These are phyloP conservation scores for Prochilodus magdalenae DNA, from an alignment of 2,113 vertebrate genomes.

Conservation along the genomic window DNA sequence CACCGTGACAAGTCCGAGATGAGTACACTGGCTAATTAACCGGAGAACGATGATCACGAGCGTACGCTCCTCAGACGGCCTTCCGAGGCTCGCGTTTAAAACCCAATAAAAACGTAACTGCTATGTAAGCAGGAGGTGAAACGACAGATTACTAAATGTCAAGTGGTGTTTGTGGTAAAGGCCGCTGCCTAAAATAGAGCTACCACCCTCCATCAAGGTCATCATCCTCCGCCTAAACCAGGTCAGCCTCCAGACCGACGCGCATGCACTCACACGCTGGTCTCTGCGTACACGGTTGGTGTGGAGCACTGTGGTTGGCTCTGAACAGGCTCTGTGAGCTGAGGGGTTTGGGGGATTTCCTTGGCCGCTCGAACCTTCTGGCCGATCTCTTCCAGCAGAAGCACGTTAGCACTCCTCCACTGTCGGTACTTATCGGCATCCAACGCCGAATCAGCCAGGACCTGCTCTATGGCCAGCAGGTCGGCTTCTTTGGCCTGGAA, in stretches of 20 bases:
- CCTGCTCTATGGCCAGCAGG: conserved; percentile 82
- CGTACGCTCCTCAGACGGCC: not conserved
- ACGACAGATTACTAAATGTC: not conserved
- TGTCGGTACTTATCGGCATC: conserved; percentile 80
- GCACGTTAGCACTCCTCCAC: conserved; percentile 81
- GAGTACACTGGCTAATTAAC: not conserved
- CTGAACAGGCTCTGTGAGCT: not conserved
- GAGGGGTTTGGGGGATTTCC: not conserved
- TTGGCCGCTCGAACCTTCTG: conserved; percentile 54
- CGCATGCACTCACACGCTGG: conserved; percentile 40
- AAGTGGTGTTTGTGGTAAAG: not conserved
- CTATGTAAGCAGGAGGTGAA: not conserved
- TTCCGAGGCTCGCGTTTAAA: too few species aligned
- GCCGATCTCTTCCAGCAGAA: conserved; percentile 84
- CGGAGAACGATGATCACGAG: not conserved
- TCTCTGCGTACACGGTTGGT: conserved; percentile 21
- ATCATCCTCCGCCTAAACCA: not conserved
- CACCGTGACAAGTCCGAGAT: not conserved
- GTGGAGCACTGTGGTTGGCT: not conserved
- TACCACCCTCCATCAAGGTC: not conserved
- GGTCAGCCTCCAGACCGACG: not conserved
- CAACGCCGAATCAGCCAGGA: conserved; percentile 79
- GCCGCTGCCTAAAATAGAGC: not conserved
- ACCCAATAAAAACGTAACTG: not conserved
- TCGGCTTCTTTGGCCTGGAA: conserved; percentile 86